These are phyloP conservation scores for Nyctereutes procyonoides DNA, from an alignment of 2,113 vertebrate species.

Conservation along the genomic window DNA sequence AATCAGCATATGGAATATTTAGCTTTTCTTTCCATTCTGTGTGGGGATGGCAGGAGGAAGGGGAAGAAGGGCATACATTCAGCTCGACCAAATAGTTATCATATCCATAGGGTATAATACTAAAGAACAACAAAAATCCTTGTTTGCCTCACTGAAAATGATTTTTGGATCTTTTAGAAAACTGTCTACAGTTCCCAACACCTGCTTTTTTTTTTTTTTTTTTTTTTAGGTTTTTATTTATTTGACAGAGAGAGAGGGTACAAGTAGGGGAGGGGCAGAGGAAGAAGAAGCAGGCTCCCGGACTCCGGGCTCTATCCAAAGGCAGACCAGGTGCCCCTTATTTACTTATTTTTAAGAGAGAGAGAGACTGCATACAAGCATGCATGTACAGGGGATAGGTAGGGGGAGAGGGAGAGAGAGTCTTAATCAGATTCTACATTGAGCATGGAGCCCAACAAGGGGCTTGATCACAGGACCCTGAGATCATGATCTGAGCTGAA, in stretches of 20 bases:
- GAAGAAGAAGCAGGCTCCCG: no score
- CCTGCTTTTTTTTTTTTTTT: neutral
- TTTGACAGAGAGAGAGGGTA: no score
- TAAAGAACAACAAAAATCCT: neutral
- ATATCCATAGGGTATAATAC: neutral
- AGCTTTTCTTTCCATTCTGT: conserved; percentile 17
- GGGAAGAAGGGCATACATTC: neutral
- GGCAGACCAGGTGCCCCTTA: no score
- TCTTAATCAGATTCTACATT: neutral
- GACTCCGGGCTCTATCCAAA: no score
- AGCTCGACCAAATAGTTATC: neutral
- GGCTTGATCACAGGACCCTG: neutral
- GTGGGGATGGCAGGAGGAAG: neutral
- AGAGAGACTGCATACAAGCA: no score
- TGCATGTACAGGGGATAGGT: no score
- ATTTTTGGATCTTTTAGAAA: neutral
- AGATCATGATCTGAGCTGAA: neutral
- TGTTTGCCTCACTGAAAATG: conserved; percentile 1
- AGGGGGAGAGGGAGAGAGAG: neutral
- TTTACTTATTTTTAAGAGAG: neutral
- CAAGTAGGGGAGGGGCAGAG: no score
- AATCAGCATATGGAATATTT: neutral
- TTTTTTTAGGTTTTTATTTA: no score
- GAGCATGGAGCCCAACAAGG: neutral
- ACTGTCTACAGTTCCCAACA: neutral